Base-by-base conservation (phyloP, 2,888 invertebrate species). In the Sclerodermus sp. region DNA sequence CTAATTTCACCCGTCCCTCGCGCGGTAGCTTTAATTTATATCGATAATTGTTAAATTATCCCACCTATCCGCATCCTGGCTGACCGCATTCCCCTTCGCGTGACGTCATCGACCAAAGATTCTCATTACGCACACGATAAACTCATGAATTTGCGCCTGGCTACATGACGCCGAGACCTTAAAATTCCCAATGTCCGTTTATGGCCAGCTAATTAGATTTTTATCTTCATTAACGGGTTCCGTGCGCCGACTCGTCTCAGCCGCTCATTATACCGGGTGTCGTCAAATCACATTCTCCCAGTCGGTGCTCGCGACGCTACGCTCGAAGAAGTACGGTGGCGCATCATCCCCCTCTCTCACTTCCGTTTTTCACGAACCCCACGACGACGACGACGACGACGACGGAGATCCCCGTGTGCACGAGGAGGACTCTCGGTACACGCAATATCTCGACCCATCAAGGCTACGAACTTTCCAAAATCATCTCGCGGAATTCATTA, bases 121-220 rank as follows among this genome's bases (percentile, higher is more conserved):
- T 46, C 64, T 62, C 53, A 52, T 59, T 64, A 61, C 65, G 45
- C 40, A 23, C 13, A 39, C 29, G 13, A 52, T 56, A 63, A 55
- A 55, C 59, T 62, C 63, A 59, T 64, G 64, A 62, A 64, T 64
- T 64, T 64, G 60, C 64, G 64, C 55, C 59, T 39, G 16, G 55
- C 51, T 57, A 62, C 64, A 55, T 50, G 49, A 12, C 47, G 23
- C 34, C 8, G 34, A 4, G 51, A 51, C 51, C 42, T 64, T 65
- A 65, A 68, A 70, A 65, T 68, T 67, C 65, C 53, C 61, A 52
- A 57, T 55, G 62, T 62, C 67, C 60, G 58, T 68, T 70, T 68
- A 66, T 64, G 60, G 63, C 61, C 55, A 56, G 61, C 66, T 64
- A 68, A 66, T 71, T 70, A 67, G 71, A 71, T 71, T 69, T 68